Percentiles rank a stretch among this genome's conserved stretches.
phyloP scores from a whole-genome alignment of 2,888 invertebrate genomes.

The Eristalis intricaria region DNA sequence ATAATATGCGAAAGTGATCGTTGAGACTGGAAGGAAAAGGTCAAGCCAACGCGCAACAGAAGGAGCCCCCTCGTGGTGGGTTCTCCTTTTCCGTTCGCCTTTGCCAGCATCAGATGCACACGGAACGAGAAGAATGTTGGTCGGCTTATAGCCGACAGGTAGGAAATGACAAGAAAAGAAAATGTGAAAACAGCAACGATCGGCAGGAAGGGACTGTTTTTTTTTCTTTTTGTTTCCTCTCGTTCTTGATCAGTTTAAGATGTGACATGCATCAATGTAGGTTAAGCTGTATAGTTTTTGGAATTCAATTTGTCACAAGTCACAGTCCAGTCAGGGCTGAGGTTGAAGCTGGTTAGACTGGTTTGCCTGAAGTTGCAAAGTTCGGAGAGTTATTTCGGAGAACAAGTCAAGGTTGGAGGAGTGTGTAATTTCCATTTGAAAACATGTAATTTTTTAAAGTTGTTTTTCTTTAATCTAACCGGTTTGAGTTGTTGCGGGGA shows the following conservation, averaged over 20 bases:
- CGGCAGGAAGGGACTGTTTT: slow-evolving; percentile 10
- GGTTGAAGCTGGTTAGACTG: background rate
- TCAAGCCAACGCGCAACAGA: slow-evolving; percentile 15
- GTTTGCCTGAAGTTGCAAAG: background rate
- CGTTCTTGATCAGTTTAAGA: background rate
- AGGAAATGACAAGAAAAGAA: slow-evolving; percentile 39
- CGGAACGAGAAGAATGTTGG: slow-evolving; percentile 1
- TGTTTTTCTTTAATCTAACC: too few relatives aligned
- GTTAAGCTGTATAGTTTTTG: slow-evolving; percentile 21
- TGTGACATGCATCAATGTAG: slow-evolving; percentile 38
- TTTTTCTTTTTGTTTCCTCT: background rate
- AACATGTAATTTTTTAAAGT: too few relatives aligned
- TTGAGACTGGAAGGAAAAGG: slow-evolving; percentile 39
- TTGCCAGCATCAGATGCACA: background rate
- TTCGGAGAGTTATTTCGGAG: background rate
- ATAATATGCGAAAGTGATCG: slow-evolving; percentile 65
- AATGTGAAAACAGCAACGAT: background rate
- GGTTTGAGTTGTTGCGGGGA: too few relatives aligned
- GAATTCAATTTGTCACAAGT: background rate
- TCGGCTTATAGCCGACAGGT: slow-evolving; percentile 18
- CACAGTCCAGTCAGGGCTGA: background rate
- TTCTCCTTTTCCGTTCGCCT: background rate
- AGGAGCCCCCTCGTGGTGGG: background rate
- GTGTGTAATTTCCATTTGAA: too few relatives aligned
- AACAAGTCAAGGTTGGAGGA: too few relatives aligned